Percentiles rank a stretch among this genome's conserved stretches.
These are phyloP conservation scores for Mallotus villosus DNA, from an alignment of 2,797 vertebrate genomes.

Conservation along the genomic window DNA sequence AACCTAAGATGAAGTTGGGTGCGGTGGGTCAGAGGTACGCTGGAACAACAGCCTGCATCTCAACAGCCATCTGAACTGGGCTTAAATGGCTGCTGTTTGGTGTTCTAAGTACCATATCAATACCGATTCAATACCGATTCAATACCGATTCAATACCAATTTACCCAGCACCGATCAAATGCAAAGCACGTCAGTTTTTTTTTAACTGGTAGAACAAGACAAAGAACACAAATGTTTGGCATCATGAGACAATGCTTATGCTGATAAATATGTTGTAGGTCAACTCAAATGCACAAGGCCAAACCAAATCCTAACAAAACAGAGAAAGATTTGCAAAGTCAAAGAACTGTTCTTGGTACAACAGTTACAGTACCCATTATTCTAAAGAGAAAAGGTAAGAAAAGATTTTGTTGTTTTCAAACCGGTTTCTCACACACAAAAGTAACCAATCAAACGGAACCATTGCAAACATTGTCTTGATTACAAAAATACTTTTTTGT, in stretches of 20 bases:
- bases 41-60: neutral
- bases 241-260: neutral
- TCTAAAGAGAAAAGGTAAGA: constrained; percentile 5
- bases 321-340: constrained; percentile 35
- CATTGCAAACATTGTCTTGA: constrained; percentile 70
- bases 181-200: constrained; percentile 16
- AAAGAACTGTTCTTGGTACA: constrained; percentile 60
- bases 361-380: constrained; percentile 41
- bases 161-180: neutral
- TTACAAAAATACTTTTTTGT: constrained; percentile 84
- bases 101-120: neutral
- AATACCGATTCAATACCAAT: neutral
- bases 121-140: neutral
- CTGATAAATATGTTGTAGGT: constrained; percentile 24
- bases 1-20: neutral
- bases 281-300: constrained; percentile 6
- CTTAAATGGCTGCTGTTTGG: constrained; percentile 16
- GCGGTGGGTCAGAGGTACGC: neutral
- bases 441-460: constrained; percentile 59
- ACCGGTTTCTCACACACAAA: constrained; percentile 53
- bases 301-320: constrained; percentile 39
- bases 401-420: constrained; percentile 32
- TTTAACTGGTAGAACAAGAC: neutral
- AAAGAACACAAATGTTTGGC: constrained; percentile 22
- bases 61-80: neutral